Evolutionary conservation across 2,888 invertebrate species (phyloP), one percentile per base, ranked within the genome.

Genomic region (Polia nebulosa): DNA sequence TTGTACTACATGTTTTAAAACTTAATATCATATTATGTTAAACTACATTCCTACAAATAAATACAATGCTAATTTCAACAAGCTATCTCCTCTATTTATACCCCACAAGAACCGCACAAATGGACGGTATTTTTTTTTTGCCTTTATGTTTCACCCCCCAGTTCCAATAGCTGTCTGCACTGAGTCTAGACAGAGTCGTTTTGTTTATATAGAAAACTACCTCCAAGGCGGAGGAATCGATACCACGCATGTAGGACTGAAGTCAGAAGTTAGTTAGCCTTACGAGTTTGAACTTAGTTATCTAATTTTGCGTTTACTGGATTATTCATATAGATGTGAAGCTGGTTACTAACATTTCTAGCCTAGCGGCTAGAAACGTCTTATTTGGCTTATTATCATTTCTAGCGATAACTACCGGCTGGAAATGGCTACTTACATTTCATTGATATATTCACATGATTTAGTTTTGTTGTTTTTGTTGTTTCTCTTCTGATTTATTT

Each of bases 181-280:
- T 4, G 27, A n/a, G 78, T 76, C 78, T 75, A 75, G 78, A 78
- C 78, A 2, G 11, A 49, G 36, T 56, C n/a, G 52, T 70, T 68
- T 74, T 74, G 60, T 77, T 68, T 78, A 63, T 65, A 61, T 49
- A 64, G 57, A 47, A 68, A 56, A 72, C 72, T 49, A 41, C 52
- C 34, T 34, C 32, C 39, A 32, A 13, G 20, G n/a, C 13, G 9
- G 13, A 7, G 20, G 11, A 32, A 71, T 72, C 72, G 72, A 72
- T 71, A 71, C 13, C 2, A 55, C 22, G 36, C 44, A 11, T 57
- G n/a, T 71, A 11, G 13, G 8, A 22, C 34, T 17, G 1, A 36
- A 34, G 27, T 36, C n/a, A 13, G 22, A 22, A 22, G 9, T 47
- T 3, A 3, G n/a, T 25, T 62, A 15, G 13, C 8, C 3, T 34